A percentile compares a stretch with the other conserved stretches of the same genome.
These are phyloP conservation scores for Mya arenaria DNA, from an alignment of 1,140 invertebrate species.

Conservation along the genomic window DNA sequence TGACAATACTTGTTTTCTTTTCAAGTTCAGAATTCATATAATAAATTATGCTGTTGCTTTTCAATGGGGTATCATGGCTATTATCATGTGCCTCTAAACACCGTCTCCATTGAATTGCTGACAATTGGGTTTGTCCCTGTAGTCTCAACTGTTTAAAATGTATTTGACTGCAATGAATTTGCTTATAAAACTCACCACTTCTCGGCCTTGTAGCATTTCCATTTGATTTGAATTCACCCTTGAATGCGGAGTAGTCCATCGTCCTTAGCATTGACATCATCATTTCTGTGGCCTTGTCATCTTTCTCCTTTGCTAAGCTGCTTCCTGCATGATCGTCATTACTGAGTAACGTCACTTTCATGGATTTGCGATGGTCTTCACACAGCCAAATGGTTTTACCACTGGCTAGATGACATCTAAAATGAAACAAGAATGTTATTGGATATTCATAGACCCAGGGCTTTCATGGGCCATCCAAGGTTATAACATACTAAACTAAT, in stretches of 20 bases:
- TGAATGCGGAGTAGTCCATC: background rate
- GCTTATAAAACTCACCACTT: conserved; percentile 1
- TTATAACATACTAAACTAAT: no score
- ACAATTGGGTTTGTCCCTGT: background rate
- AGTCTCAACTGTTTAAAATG: background rate
- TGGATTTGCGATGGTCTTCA: conserved; percentile 59
- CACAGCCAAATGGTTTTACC: conserved; percentile 70
- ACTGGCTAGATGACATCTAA: conserved; percentile 66
- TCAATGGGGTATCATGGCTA: background rate
- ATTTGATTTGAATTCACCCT: background rate
- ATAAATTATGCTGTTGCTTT: background rate
- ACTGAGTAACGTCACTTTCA: conserved; percentile 63
- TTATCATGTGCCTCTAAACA: background rate
- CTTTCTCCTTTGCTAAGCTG: conserved; percentile 13
- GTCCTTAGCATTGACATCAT: conserved; percentile 12
- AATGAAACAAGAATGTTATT: no score
- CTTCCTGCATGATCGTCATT: conserved; percentile 41
- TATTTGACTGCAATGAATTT: background rate
- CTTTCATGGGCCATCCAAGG: no score
- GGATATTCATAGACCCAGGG: no score
- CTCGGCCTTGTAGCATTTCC: conserved; percentile 6
- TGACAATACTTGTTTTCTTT: background rate
- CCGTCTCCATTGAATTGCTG: background rate
- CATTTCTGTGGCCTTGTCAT: conserved; percentile 20
- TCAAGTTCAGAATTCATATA: background rate